These are phyloP conservation scores for Ciconia stormi DNA, from an alignment of 2,113 vertebrate species.

Conservation along the genomic window DNA sequence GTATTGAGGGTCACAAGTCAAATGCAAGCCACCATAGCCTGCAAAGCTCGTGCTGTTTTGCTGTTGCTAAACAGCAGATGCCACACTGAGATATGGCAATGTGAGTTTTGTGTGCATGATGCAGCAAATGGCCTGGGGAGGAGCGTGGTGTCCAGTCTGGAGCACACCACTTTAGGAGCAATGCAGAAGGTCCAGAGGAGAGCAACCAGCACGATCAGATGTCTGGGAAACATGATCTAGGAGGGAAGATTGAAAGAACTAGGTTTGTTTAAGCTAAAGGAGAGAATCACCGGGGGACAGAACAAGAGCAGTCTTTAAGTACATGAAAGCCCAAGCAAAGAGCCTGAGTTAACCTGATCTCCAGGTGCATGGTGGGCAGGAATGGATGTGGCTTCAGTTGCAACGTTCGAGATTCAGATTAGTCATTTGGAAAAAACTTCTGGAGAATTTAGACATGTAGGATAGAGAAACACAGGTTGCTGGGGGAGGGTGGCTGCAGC, in stretches of 20 bases:
- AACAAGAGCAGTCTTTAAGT: background rate
- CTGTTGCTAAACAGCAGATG: background rate
- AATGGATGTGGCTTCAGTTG: background rate
- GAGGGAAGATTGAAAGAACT: background rate
- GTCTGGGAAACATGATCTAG: background rate
- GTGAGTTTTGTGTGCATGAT: background rate
- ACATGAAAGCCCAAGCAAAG: background rate
- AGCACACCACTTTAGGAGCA: background rate
- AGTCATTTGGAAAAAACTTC: background rate
- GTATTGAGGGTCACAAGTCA: background rate
- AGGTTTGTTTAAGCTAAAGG: background rate
- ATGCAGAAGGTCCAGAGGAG: background rate
- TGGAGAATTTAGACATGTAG: background rate
- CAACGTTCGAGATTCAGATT: background rate
- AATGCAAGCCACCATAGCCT: background rate
- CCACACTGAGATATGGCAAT: background rate
- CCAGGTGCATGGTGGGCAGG: background rate
- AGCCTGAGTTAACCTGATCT: background rate
- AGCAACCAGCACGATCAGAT: background rate
- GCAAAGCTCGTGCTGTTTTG: background rate
- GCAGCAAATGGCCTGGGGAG: background rate
- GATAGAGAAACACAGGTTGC: background rate
- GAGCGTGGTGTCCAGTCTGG: fast-evolving
- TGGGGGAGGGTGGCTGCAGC: background rate
- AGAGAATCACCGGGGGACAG: background rate